These are phyloP conservation scores for Numida meleagris DNA, from an alignment of 2,113 vertebrate genomes.

Conservation along the genomic window DNA sequence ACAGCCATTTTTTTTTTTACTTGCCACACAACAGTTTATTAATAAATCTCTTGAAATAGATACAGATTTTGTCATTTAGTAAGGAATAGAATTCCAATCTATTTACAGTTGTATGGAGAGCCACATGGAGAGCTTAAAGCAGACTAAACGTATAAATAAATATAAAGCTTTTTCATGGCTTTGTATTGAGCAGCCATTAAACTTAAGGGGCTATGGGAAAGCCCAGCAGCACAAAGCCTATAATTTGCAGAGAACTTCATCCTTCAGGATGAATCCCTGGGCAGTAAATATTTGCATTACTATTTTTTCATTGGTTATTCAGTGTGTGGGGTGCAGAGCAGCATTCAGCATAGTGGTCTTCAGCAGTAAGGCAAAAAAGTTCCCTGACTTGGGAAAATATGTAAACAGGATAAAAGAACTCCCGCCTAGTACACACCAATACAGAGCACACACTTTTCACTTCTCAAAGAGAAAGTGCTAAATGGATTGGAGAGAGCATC, in stretches of 20 bases:
- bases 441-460: background rate
- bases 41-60: constrained; percentile 22
- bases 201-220: background rate
- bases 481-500: rapidly evolving
- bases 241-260: background rate
- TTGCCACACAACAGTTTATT: background rate
- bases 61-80: constrained; percentile 48
- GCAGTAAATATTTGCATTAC: background rate
- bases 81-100: background rate
- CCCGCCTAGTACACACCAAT: background rate
- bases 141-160: constrained; percentile 26
- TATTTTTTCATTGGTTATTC: background rate
- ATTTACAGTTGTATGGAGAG: constrained; percentile 24
- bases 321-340: background rate
- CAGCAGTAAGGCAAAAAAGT: rapidly evolving
- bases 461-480: background rate
- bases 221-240: background rate
- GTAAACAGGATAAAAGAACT: background rate
- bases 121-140: background rate
- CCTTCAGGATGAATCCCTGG: background rate
- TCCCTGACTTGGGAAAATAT: background rate
- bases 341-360: background rate
- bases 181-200: background rate
- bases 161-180: constrained; percentile 7
- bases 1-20: background rate